Base-by-base conservation (phyloP, 2,888 invertebrate species). In the Stenurella melanura region DNA sequence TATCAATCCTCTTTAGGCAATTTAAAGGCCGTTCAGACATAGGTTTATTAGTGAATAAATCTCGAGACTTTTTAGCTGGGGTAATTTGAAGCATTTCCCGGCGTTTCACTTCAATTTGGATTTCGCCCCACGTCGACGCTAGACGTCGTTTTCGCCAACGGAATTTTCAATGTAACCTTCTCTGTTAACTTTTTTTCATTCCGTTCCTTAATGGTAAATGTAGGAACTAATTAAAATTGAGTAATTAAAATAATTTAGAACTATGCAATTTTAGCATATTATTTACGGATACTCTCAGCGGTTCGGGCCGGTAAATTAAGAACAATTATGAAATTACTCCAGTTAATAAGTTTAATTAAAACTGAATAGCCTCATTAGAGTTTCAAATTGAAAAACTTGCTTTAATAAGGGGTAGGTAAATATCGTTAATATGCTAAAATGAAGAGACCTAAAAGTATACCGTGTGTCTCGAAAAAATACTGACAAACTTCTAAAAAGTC, bases 1-100 rank as follows among this genome's bases (percentile, higher is more conserved):
- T 83, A 85, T 85, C 86, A 87, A 87, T 87, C 86, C 86, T 87
- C 87, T 87, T 87, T 85, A 84, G 83, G 84, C 85, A 87, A 87
- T 87, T 87, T 85, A 82, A 83, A 81, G 83, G 80, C 84, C 83
- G 82, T 82, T 82, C 78, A 81, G 79, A 84, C 82, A 79, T 84
- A 84, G 82, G 82, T 86, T 86, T 86, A 87, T 86, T 86, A 86
- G 84, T 75, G 82, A 85, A 87, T 86, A 87, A 87, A 87, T 87
- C 87, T 84, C 78, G 80, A 82, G 83, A 78, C 82, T 80, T 81
- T 83, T 77, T 80, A 75, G 78, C 19, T 34, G 18, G 38, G 54
- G 64, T 50, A 74, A 70, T 76, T 76, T 42, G 63, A 30, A 19
- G 19, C 64, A 42, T 38, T 38, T 15, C 26, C 10, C 61, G n/a